Evolutionary conservation across 2,888 invertebrate species (phyloP).

Genomic region (Loripinus fragilis): DNA sequence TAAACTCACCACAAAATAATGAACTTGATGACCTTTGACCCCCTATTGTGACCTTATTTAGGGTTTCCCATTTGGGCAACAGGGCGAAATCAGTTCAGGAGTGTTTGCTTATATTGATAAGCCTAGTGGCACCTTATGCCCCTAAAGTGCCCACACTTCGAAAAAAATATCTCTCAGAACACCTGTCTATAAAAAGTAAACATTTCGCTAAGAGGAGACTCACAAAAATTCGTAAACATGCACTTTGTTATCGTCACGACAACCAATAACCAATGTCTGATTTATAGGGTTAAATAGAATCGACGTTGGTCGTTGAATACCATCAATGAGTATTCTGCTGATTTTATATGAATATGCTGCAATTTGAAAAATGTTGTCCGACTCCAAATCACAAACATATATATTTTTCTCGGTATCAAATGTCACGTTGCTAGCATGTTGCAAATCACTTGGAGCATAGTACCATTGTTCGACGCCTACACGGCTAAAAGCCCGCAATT

Average conservation of each 20-base stretch:
- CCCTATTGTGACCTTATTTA: too few species aligned
- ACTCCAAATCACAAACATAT: background rate
- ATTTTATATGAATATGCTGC: background rate
- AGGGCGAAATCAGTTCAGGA: too few species aligned
- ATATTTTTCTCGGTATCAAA: conserved; percentile 1
- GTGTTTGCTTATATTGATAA: too few species aligned
- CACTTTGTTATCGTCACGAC: background rate
- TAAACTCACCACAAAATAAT: too few species aligned
- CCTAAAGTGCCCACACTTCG: too few species aligned
- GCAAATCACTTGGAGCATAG: background rate
- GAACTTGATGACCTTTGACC: too few species aligned
- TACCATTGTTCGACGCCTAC: background rate
- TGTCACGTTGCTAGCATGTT: background rate
- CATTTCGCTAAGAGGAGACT: too few species aligned
- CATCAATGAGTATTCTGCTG: background rate
- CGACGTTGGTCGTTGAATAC: background rate
- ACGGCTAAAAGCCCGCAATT: background rate
- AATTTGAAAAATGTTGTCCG: background rate
- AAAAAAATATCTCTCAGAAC: too few species aligned
- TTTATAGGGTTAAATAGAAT: background rate
- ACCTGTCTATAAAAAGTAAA: too few species aligned
- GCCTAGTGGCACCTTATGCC: too few species aligned
- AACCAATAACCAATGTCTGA: background rate
- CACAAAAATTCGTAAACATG: conserved; percentile 2
- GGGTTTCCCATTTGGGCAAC: too few species aligned